Evolutionary conservation across 2,888 invertebrate species (phyloP), one percentile per base, ranked within the genome.

Genomic region (Trissonchulus sp.): DNA sequence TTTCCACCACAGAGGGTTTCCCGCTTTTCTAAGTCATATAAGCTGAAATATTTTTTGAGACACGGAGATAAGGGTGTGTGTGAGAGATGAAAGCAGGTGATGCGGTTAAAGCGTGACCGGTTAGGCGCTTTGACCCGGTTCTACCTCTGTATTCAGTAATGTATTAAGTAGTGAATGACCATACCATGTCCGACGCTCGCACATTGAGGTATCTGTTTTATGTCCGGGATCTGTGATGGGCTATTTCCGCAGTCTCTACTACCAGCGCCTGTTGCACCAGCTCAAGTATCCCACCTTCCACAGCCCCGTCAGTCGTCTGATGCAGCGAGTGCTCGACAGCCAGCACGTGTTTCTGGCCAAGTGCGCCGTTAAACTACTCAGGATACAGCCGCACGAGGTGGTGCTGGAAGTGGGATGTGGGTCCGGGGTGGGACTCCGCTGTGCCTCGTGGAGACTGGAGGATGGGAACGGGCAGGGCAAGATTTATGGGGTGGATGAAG

Each of bases 321-420:
- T 69, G 23, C 71, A 69, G 34, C 71, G 71, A 30, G 2, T 36
- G 2, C 15, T 69, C 15, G 71, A 69, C n/a, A 34, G 71, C 37
- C 71, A 69, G 37, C 71, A 82, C 75, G 31, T 15, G 8, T 75
- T 75, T 60, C 74, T 80, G 35, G 81, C 81, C 72, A 63, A 72
- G 37, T 78, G 78, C 77, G 83, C 82, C 38, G 82, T 79, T 0
- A 33, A 75, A 8, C 75, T 82, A 36, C 79, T 79, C 76, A 72
- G 79, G 15, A 80, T 82, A 60, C 76, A 83, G 72, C 81, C 82
- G 8, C 73, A 81, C 62, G 76, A 82, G 60, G 75, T 76, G 23
- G 81, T 83, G 0, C 77, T 83, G 60, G 83, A 83, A 75, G 77
- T 83, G 8, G 83, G 83, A 1, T 83, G 80, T 79, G 83, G 82